phyloP scores from a whole-genome alignment of 2,888 invertebrate species.

The Apomyelois bistriatella region DNA sequence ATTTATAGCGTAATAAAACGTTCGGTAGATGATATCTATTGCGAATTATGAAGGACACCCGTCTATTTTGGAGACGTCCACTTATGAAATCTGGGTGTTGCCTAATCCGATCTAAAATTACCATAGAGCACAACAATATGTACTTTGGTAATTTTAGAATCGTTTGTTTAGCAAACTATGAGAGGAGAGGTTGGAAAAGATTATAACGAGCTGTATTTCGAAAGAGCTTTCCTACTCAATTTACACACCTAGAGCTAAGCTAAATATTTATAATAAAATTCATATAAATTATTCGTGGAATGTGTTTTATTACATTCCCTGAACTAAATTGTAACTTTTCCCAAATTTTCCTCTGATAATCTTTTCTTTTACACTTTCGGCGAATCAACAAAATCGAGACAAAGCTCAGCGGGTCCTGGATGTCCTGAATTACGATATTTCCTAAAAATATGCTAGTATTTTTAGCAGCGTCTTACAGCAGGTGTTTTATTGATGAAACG shows the following conservation, averaged over 20 bases:
- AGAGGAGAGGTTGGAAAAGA: constrained; percentile 5
- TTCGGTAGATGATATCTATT: constrained; percentile 31
- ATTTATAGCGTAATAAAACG: constrained; percentile 41
- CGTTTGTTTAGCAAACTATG: constrained; percentile 11
- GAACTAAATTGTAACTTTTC: neutral
- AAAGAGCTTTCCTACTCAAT: neutral
- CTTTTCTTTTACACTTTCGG: neutral
- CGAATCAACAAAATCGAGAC: no score
- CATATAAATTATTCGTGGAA: neutral
- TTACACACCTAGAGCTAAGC: neutral
- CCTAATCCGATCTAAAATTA: constrained; percentile 13
- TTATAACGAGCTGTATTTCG: constrained; percentile 3
- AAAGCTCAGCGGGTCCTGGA: no score
- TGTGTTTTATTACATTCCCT: neutral
- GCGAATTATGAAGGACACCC: constrained; percentile 32
- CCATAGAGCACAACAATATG: constrained; percentile 7
- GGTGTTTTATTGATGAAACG: no score
- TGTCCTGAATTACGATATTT: no score
- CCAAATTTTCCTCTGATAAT: neutral
- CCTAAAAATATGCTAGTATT: no score
- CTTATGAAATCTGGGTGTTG: constrained; percentile 10
- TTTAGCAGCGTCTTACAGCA: no score
- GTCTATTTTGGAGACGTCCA: constrained; percentile 27
- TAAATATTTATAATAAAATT: constrained; percentile 10
- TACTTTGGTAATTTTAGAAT: constrained; percentile 14